Conservation (phyloP, 2,888 invertebrate genomes). For the Pammene aurita region DNA sequence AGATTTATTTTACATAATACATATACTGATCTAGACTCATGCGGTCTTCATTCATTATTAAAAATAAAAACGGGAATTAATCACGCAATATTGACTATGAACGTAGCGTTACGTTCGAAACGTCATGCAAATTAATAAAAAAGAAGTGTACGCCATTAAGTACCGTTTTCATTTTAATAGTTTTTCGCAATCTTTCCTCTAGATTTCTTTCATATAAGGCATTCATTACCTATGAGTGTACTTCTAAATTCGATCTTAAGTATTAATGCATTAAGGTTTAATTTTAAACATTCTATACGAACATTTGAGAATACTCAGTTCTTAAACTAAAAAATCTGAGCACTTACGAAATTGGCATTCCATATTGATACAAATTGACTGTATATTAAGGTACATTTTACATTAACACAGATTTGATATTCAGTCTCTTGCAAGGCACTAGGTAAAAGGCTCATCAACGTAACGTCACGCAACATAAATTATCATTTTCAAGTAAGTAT, state of each 20-base stretch:
- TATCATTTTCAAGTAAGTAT: not conserved
- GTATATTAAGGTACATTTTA: slow-evolving; percentile 29
- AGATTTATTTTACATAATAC: slow-evolving; percentile 1
- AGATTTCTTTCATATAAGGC: too few species aligned
- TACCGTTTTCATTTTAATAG: not conserved
- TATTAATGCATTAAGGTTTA: not conserved
- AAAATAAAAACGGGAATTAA: too few species aligned
- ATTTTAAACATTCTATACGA: not conserved
- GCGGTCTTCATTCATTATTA: too few species aligned
- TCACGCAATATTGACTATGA: too few species aligned
- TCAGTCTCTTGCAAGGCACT: slow-evolving; percentile 76
- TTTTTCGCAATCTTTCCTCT: too few species aligned
- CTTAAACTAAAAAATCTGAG: slow-evolving; percentile 22
- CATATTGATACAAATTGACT: slow-evolving; percentile 28
- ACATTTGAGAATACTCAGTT: not conserved
- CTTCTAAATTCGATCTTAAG: slow-evolving; percentile 9
- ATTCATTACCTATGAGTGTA: not conserved
- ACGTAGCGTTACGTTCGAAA: too few species aligned
- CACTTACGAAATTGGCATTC: slow-evolving; percentile 35
- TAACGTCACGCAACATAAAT: not conserved
- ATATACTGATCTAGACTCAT: not conserved
- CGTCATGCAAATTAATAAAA: too few species aligned
- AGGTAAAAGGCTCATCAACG: not conserved
- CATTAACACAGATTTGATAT: slow-evolving; percentile 25
- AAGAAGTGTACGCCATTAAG: too few species aligned